Base-by-base conservation (phyloP, 2,888 invertebrate species). In the Drosophila rubida region DNA sequence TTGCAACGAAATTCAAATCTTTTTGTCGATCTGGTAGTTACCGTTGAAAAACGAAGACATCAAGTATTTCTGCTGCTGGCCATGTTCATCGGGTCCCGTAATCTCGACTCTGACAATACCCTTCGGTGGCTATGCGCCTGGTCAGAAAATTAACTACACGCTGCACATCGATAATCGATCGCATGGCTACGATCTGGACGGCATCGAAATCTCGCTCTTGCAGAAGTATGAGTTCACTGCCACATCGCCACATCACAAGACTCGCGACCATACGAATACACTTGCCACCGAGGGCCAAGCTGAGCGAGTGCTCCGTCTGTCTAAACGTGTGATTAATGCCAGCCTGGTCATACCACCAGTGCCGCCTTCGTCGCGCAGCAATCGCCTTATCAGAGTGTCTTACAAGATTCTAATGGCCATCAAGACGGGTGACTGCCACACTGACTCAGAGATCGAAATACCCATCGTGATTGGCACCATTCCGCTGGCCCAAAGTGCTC, bases 151-250 rank as follows among this genome's bases (percentile, higher is more conserved):
- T 64, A 94, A 94, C 0, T 91, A 95, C 11, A 92, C 93, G 30
- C 91, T 96, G 5, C 94, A 95, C 78, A 92, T 95, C 30, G 95
- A 95, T 70, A 96, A 96, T 91, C 93, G 94, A 75, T 95, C 95
- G 50, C 94, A 94, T 79, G 65, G 69, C 9, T 76, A 78, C 22
- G 89, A 88, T 37, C 35, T 87, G 32, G 22, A 71, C 0, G 84
- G 85, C 23, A 75, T 85, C 37, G 45, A 66, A 6, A 8, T 87
- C 0, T 53, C 70, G 8, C 57, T 89, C 0, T 50, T 70, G 9
- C 87, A 87, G 44, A 27, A 32, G 4, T 79, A 74, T 22, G 63
- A 61, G 9, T 89, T 83, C 32, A 59, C 2, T 1, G 84, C 90
- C 4, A 57, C 23, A 1, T 27, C 67, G 0, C 90, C 89, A 0